These are phyloP conservation scores for Crepidodera aurea DNA, from an alignment of 2,888 invertebrate species.

Conservation along the genomic window DNA sequence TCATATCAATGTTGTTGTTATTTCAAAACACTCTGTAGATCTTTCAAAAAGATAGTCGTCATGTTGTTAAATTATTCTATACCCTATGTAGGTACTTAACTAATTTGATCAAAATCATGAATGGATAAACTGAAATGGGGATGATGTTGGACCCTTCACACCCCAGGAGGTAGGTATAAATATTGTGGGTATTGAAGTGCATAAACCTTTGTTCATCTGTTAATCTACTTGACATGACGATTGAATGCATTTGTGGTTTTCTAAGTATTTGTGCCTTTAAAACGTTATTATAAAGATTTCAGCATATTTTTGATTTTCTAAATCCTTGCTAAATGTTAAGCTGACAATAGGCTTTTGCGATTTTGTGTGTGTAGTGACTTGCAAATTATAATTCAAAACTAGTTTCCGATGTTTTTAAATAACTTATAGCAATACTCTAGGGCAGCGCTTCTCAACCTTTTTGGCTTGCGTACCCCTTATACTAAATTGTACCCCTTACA, in stretches of 20 bases:
- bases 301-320: conserved; percentile 40
- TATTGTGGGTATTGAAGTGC: conserved; percentile 42
- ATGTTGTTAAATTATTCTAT: conserved; percentile 33
- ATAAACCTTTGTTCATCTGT: conserved; percentile 37
- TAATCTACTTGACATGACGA: conserved; percentile 42
- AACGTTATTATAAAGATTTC: conserved; percentile 41
- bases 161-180: conserved; percentile 39
- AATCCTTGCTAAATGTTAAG: conserved; percentile 36
- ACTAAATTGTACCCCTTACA: too few relatives aligned
- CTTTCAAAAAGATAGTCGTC: conserved; percentile 32
- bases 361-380: conserved; percentile 39
- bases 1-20: neutral
- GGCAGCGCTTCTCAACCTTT: too few relatives aligned
- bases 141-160: conserved; percentile 36
- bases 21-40: neutral
- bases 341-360: conserved; percentile 36
- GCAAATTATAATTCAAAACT: neutral
- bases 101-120: conserved; percentile 41
- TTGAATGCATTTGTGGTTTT: conserved; percentile 42
- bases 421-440: too few relatives aligned
- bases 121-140: conserved; percentile 32
- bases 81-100: conserved; percentile 32
- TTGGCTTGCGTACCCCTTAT: too few relatives aligned
- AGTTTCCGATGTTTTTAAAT: too few relatives aligned
- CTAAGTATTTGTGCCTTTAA: conserved; percentile 42